Evolutionary conservation across 2,797 vertebrate species (phyloP).

Genomic region (Enteromius afrohamiltoni): DNA sequence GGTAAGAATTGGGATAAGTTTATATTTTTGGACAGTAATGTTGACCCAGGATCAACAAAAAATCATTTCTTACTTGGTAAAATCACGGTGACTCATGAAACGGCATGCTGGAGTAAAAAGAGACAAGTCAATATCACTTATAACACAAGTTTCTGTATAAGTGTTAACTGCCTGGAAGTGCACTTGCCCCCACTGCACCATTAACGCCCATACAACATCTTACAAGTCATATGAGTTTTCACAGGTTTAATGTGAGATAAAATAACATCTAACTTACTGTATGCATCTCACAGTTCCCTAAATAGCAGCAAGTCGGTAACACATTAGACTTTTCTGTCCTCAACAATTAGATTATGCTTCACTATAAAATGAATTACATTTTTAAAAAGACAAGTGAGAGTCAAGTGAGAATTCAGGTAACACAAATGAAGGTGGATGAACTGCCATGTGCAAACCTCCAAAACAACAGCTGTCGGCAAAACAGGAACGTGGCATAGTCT

Average conservation of each 20-base stretch:
- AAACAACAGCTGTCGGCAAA: neutral
- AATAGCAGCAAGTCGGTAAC: neutral
- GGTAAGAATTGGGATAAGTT: too few species aligned
- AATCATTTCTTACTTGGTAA: too few species aligned
- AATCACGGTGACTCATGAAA: neutral
- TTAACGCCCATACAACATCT: neutral
- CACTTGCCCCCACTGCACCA: neutral
- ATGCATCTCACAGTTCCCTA: constrained; percentile 4
- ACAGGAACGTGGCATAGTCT: constrained; percentile 25
- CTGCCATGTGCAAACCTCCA: neutral
- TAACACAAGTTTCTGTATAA: neutral
- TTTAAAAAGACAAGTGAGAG: neutral
- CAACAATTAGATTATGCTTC: neutral
- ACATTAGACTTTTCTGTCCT: neutral
- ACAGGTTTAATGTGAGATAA: neutral
- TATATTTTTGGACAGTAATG: too few species aligned
- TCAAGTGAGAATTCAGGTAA: constrained; percentile 9
- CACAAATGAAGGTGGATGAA: constrained; percentile 35
- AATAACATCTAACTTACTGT: neutral
- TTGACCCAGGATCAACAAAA: too few species aligned
- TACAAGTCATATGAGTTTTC: neutral
- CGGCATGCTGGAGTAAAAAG: neutral
- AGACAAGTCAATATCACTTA: neutral
- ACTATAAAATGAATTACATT: neutral
- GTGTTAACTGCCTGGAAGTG: neutral